These are phyloP conservation scores for Casuarius casuarius DNA, from an alignment of 2,113 vertebrate species.

Conservation along the genomic window DNA sequence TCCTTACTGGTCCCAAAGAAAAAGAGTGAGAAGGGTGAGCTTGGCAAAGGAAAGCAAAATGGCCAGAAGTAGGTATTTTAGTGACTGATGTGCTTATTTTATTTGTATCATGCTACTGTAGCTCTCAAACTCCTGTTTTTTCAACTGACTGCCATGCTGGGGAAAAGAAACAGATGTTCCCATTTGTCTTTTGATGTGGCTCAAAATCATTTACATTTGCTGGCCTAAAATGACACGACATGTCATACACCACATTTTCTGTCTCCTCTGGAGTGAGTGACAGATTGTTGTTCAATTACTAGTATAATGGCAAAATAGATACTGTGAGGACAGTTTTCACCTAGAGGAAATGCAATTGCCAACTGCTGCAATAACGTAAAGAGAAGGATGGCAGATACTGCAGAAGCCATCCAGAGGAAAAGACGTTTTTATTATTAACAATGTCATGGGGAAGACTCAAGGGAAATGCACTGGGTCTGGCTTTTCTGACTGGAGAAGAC, in stretches of 20 bases:
- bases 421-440: constrained; percentile 40
- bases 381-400: neutral
- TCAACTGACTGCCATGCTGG: neutral
- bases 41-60: constrained; percentile 50
- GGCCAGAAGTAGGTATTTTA: constrained; percentile 4
- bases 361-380: neutral
- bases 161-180: constrained; percentile 67
- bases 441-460: neutral
- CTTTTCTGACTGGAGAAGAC: constrained; percentile 14
- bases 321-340: constrained; percentile 27
- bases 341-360: constrained; percentile 14
- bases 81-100: constrained; percentile 26
- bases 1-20: constrained; percentile 16
- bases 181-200: constrained; percentile 62
- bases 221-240: constrained; percentile 44
- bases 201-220: constrained; percentile 67
- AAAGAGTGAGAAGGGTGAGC: neutral
- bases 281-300: constrained; percentile 53
- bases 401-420: constrained; percentile 16
- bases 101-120: neutral
- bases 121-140: constrained; percentile 2
- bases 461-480: neutral
- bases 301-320: constrained; percentile 15
- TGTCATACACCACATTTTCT: neutral
- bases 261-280: constrained; percentile 45